Conservation (phyloP, 1,140 invertebrate species). For the Hyles euphorbiae region DNA sequence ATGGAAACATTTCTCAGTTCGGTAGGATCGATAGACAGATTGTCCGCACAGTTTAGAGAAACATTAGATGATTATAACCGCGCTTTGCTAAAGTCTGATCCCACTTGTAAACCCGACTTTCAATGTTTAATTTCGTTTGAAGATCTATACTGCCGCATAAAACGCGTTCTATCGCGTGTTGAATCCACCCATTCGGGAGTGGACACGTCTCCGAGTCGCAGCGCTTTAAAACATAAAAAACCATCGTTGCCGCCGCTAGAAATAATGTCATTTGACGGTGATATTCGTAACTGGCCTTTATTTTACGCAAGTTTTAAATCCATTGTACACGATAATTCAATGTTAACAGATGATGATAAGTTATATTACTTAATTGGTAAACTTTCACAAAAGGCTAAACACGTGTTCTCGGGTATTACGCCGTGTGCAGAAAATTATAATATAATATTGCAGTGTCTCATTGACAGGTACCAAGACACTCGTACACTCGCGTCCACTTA, state of each 20-base stretch:
- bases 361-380: constrained; percentile 26
- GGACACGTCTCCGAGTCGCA: neutral
- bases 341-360: constrained; percentile 22
- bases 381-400: constrained; percentile 17
- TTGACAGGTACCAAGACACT: too few relatives aligned
- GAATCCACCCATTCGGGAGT: neutral
- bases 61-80: too few relatives aligned
- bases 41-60: too few relatives aligned
- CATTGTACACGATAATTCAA: constrained; percentile 19
- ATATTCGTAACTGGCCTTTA: constrained; percentile 24
- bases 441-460: too few relatives aligned
- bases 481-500: too few relatives aligned
- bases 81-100: too few relatives aligned
- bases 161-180: constrained; percentile 2
- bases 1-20: too few relatives aligned
- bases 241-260: constrained; percentile 18
- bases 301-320: constrained; percentile 29
- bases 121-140: constrained; percentile 10
- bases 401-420: constrained; percentile 14
- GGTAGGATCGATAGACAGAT: too few relatives aligned
- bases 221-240: neutral
- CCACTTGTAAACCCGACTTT: constrained; percentile 1
- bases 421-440: neutral
- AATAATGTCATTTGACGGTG: constrained; percentile 19
- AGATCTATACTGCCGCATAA: constrained; percentile 12